phyloP scores from a whole-genome alignment of 2,797 vertebrate genomes.

The Betta splendens region DNA sequence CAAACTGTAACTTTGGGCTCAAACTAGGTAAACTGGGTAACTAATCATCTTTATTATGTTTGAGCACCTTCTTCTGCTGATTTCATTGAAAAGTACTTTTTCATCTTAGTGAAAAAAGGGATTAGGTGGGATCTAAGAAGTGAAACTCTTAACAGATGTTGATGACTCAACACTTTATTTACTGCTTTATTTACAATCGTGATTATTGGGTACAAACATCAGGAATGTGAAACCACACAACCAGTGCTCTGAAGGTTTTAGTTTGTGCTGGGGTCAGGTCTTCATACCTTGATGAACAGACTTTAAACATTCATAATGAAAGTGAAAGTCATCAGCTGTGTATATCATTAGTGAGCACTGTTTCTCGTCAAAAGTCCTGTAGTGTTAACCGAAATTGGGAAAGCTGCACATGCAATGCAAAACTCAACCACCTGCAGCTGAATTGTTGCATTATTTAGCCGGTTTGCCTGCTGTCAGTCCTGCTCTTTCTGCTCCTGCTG shows the following conservation, averaged over 20 bases:
- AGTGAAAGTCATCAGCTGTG: not conserved
- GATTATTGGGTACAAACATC: conserved; percentile 45
- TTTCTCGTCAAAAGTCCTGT: conserved; percentile 24
- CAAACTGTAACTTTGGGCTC: too few species aligned
- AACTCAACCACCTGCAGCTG: not conserved
- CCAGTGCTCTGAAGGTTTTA: too few species aligned
- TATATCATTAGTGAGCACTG: not conserved
- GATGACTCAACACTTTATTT: conserved; percentile 39
- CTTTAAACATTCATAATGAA: not conserved
- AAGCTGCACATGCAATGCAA: conserved; percentile 26
- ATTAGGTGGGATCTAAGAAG: not conserved
- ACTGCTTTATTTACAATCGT: conserved; percentile 62
- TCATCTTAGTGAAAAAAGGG: too few species aligned
- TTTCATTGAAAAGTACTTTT: too few species aligned
- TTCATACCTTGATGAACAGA: not conserved
- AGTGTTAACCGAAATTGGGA: conserved; percentile 21
- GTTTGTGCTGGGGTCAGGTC: not conserved
- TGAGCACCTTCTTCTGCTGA: too few species aligned
- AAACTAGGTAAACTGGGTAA: too few species aligned
- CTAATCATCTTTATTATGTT: too few species aligned
- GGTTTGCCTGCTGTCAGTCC: conserved; percentile 17
- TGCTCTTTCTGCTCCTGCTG: conserved; percentile 30
- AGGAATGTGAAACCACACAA: conserved; percentile 3
- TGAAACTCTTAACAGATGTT: conserved; percentile 14
- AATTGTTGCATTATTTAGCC: conserved; percentile 10